Evolutionary conservation across 1,140 invertebrate species (phyloP).

Genomic region (Octopus bimaculoides): DNA sequence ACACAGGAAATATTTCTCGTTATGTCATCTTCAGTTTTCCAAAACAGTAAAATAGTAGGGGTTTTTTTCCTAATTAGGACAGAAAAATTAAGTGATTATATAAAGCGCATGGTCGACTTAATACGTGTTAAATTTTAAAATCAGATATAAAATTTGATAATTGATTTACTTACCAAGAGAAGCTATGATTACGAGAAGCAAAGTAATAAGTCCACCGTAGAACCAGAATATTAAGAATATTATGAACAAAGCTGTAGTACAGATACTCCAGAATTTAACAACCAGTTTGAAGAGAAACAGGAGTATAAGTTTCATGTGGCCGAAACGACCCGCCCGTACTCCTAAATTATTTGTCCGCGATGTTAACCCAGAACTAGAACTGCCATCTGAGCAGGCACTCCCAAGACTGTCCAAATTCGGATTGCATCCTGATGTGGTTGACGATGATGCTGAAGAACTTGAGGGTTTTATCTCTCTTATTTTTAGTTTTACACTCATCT

Average conservation of each 20-base stretch:
- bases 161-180: conserved; percentile 43
- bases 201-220: conserved; percentile 73
- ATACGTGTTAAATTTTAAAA: conserved; percentile 11
- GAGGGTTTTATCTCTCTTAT: neutral
- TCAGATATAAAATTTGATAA: conserved; percentile 11
- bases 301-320: neutral
- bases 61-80: too few relatives aligned
- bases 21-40: too few relatives aligned
- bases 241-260: conserved; percentile 36
- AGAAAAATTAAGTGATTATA: too few relatives aligned
- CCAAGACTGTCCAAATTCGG: too few relatives aligned
- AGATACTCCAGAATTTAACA: conserved; percentile 41
- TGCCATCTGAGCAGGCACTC: too few relatives aligned
- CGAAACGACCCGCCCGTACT: neutral
- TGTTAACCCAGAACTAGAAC: too few relatives aligned
- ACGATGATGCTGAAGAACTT: neutral
- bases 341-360: too few relatives aligned
- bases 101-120: too few relatives aligned
- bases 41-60: too few relatives aligned
- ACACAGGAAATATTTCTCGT: too few relatives aligned
- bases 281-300: conserved; percentile 17
- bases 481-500: conserved; percentile 4
- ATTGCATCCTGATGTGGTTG: too few relatives aligned
- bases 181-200: conserved; percentile 69
- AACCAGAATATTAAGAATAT: conserved; percentile 77